These are phyloP conservation scores for Anastrepha obliqua DNA, from an alignment of 1,140 invertebrate genomes.

Conservation along the genomic window DNA sequence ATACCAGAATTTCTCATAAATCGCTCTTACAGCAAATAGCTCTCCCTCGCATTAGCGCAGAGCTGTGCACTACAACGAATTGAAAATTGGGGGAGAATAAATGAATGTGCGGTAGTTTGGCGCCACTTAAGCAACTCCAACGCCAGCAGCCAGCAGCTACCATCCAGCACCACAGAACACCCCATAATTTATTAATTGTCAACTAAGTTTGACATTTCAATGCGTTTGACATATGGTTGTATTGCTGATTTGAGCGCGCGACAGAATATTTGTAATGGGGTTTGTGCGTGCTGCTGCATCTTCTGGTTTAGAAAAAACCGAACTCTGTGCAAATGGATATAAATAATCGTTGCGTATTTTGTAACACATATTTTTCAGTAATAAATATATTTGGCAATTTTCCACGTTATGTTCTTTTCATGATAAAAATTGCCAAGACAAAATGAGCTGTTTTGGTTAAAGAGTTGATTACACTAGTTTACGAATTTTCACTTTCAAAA, in stretches of 20 bases:
- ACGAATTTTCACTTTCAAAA: too few species aligned
- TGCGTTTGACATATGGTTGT: conserved; percentile 57
- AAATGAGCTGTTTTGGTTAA: too few species aligned
- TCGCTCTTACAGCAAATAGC: conserved; percentile 14
- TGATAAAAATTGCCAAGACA: too few species aligned
- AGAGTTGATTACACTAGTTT: too few species aligned
- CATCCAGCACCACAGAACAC: conserved; percentile 31
- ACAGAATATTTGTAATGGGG: background rate
- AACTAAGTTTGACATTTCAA: conserved; percentile 58
- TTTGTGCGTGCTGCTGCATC: too few species aligned
- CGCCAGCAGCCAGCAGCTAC: background rate
- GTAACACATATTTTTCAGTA: background rate
- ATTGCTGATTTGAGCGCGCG: conserved; percentile 44
- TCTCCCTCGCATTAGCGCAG: background rate
- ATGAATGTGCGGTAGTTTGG: conserved; percentile 52
- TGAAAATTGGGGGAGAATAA: conserved; percentile 8
- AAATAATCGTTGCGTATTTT: background rate
- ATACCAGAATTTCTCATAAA: background rate
- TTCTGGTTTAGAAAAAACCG: too few species aligned
- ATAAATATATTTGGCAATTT: background rate
- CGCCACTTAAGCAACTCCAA: conserved; percentile 56
- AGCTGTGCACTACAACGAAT: background rate
- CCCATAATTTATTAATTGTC: conserved; percentile 59
- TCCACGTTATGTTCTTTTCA: too few species aligned
- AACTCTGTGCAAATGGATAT: too few species aligned